These are phyloP conservation scores for Oxycera nigricornis DNA, from an alignment of 2,888 invertebrate species.

Conservation along the genomic window DNA sequence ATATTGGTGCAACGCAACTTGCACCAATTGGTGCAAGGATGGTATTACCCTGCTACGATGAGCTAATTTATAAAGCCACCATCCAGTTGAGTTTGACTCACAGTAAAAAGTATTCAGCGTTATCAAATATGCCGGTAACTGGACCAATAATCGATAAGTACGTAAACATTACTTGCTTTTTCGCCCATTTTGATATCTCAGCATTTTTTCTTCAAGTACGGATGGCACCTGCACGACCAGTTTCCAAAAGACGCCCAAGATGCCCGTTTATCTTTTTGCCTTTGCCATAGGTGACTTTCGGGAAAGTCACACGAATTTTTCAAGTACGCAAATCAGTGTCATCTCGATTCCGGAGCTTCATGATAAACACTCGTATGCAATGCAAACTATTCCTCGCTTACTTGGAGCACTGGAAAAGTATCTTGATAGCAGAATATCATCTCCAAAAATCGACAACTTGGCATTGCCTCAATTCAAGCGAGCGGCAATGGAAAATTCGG, in stretches of 20 bases:
- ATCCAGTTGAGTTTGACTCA: constrained; percentile 69
- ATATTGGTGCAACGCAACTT: constrained; percentile 63
- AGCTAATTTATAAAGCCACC: constrained; percentile 69
- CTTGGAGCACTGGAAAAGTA: neutral
- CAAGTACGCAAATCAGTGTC: neutral
- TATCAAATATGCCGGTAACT: constrained; percentile 52
- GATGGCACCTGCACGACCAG: constrained; percentile 45
- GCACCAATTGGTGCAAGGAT: constrained; percentile 67
- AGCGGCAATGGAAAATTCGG: constrained; percentile 79
- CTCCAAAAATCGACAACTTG: constrained; percentile 77
- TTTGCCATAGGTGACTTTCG: constrained; percentile 71
- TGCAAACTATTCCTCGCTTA: neutral
- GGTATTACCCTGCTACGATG: constrained; percentile 73
- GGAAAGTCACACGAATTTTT: neutral
- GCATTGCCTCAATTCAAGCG: constrained; percentile 81
- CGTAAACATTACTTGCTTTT: neutral
- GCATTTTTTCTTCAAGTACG: neutral
- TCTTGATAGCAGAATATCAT: neutral
- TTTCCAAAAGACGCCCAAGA: constrained; percentile 64
- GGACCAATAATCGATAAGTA: constrained; percentile 41
- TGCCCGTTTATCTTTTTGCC: constrained; percentile 80
- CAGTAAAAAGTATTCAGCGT: constrained; percentile 51
- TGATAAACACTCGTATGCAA: neutral
- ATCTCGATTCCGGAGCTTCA: neutral
- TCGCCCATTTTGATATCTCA: neutral